Base-by-base conservation (phyloP, 2,888 invertebrate genomes). In the Ecdyonurus torrentis region DNA sequence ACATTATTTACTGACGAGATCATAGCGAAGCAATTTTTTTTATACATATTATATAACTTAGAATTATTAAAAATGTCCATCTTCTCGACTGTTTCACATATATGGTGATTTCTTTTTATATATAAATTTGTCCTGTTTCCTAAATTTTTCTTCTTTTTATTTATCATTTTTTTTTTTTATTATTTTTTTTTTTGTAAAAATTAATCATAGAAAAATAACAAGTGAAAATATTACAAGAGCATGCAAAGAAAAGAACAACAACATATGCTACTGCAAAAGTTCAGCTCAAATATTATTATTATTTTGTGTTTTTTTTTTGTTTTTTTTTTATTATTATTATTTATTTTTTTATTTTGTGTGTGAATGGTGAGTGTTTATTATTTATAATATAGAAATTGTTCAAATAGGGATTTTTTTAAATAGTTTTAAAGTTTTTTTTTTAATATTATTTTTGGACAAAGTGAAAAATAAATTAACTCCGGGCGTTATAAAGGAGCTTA, bases 191-290 rank as follows among this genome's bases (percentile, higher is more conserved):
- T 55, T 55, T 55, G 55, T 22, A 55, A 55, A 55, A 55, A 22
- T 55, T 55, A n/a, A 20, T 55, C n/a, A 22, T 67, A 67, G 64
- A 67, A 67, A 67, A 67, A 65, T 67, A 67, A 67, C 66, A 65
- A 66, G 67, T 67, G 67, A 64, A 66, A 64, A 65, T 63, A 67
- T 63, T 62, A 65, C 65, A 65, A 67, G 66, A 67, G 66, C 66
- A 66, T 66, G 67, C 65, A 64, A 65, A 63, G n/a, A n/a, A n/a
- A n/a, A 66, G 64, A 66, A 66, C 63, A 63, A 63, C 63, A 63
- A 63, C 59, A 59, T 63, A 63, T 63, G 59, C 59, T 63, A 63
- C 63, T 55, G 55, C 55, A 55, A 55, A 55, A 55, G 55, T 55
- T 55, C 55, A 55, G 55, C 22, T 55, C 55, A 22, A 55, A 55